These are phyloP conservation scores for Acanthurus leucopareius DNA, from an alignment of 2,797 vertebrate species.

Conservation along the genomic window DNA sequence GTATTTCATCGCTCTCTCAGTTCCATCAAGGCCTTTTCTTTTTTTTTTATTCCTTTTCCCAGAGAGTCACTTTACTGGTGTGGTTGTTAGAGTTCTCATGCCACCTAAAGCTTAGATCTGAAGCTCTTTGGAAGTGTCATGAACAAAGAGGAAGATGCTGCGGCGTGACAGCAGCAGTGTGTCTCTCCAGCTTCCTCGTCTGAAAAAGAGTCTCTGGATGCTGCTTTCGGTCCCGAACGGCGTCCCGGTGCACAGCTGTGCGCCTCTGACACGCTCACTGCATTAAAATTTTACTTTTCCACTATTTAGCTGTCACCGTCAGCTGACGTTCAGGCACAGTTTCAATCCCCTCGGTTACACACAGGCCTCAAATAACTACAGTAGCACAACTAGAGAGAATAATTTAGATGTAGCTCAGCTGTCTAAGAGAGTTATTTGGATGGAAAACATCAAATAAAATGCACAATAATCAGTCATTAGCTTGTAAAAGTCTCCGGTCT, in stretches of 20 bases:
- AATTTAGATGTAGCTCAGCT: slow-evolving; percentile 30
- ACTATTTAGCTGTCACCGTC: slow-evolving; percentile 64
- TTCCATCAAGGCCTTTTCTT: slow-evolving; percentile 13
- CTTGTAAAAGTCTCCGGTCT: not conserved
- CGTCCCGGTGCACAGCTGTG: slow-evolving; percentile 49
- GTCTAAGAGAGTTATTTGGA: slow-evolving; percentile 37
- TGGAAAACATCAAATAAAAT: slow-evolving; percentile 6
- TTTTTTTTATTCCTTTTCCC: not conserved
- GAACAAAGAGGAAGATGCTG: slow-evolving; percentile 58
- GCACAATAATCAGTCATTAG: slow-evolving; percentile 10
- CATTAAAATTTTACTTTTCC: slow-evolving; percentile 58
- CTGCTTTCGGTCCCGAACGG: slow-evolving; percentile 50
- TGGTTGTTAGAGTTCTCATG: slow-evolving; percentile 35
- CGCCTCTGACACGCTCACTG: slow-evolving; percentile 27
- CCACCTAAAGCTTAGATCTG: slow-evolving; percentile 58
- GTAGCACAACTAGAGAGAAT: slow-evolving; percentile 32
- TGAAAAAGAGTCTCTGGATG: slow-evolving; percentile 59
- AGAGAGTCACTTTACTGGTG: slow-evolving; percentile 33
- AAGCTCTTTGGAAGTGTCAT: slow-evolving; percentile 61
- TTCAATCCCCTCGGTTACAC: slow-evolving; percentile 33
- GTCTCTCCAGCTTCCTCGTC: slow-evolving; percentile 26
- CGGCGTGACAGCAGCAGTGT: slow-evolving; percentile 48
- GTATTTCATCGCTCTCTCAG: slow-evolving; percentile 20
- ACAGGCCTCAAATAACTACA: slow-evolving; percentile 10
- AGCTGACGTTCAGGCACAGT: slow-evolving; percentile 47